Base-by-base conservation (phyloP, 2,113 vertebrate genomes). In the Donacobius atricapilla region DNA sequence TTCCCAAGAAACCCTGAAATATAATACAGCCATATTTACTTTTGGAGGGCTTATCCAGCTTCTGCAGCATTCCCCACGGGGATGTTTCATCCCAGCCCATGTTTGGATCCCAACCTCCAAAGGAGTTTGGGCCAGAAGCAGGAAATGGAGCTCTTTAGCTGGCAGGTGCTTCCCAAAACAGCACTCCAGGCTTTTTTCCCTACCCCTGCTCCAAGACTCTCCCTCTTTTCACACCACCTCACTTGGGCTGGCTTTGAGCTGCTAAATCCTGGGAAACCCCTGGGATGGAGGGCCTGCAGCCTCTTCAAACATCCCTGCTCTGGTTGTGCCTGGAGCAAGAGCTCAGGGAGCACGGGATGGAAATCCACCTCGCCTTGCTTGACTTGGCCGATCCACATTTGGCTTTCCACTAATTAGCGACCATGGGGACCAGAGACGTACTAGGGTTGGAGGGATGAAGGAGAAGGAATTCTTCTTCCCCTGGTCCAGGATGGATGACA, bases 1-100 rank as follows among this genome's bases (percentile, higher is more conserved):
- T 88, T 93, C 79, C 88, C 79, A 85, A 90, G 84, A 65, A 96
- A 83, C n/a, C 33, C n/a, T 77, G 64, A 57, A 77, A 66, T 27
- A 45, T 3, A 35, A 89, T 33, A 23, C 25, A 15, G 9, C 20
- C 42, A 24, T 5, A 33, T 31, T 53, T 72, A 22, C 37, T 93
- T 64, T 33, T 1, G 1, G 9, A 21, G 18, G 12, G 22, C 13
- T 40, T 45, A 45, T 7, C n/a, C 79, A 69, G 69, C 12, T 73
- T 9, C 45, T 31, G 27, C 3, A 35, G 63, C 6, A 8, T 22
- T 83, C 33, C 61, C 35, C 30, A 0, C 1, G 14, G 25, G 48
- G 40, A 35, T 44, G 60, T 20, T 48, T 54, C 17, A 66, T 27
- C n/a, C 64, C 58, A 54, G 39, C 8, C 47, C 1, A 2, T 5